Evolutionary conservation across 2,797 vertebrate genomes (phyloP), one percentile per base, ranked within the genome.

Genomic region (Tenualosa ilisha): DNA sequence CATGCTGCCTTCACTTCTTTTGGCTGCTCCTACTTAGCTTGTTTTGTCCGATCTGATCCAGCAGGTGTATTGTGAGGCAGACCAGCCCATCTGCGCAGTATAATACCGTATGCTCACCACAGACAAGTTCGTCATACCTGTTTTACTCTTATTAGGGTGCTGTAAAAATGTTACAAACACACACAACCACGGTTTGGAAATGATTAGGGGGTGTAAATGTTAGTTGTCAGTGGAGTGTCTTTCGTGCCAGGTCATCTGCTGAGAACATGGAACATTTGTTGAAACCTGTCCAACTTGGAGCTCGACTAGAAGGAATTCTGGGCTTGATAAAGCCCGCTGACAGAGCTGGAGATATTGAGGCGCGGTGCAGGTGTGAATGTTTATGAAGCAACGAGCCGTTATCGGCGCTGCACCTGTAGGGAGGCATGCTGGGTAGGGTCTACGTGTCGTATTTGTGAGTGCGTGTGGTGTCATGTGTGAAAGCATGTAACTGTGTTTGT

Each of bases 201-300:
- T 79, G 72, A 46, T 79, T 79, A 46, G 0, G 40, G 6, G 7
- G 72, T 43, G 72, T 46, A 22, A 43, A 79, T 79, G 40, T 79
- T 31, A 75, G 11, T 15, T 31, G 65, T 75, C 72, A 22, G 40
- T 46, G 7, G 1, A 43, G 15, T 3, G 15, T 17, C 17, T 79
- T 7, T 7, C 20, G 40, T 79, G 72, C 17, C 72, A 46, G 72
- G 72, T 46, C 37, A 22, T 22, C 72, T 46, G 72, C 8, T 79
- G 37, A 43, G 72, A 79, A 43, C 40, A 43, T 17, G 40, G 40
- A 79, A 79, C 72, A 79, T 46, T 40, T 46, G 37, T 79, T 79
- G 72, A 79, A 79, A 46, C 72, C 0, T 40, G 17, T 46, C 72
- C 72, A 79, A 79, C 72, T 79, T 79, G 72, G 72, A 79, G 37